Evolutionary conservation across 1,140 invertebrate species (phyloP).

Genomic region (Teleogryllus occipitalis): DNA sequence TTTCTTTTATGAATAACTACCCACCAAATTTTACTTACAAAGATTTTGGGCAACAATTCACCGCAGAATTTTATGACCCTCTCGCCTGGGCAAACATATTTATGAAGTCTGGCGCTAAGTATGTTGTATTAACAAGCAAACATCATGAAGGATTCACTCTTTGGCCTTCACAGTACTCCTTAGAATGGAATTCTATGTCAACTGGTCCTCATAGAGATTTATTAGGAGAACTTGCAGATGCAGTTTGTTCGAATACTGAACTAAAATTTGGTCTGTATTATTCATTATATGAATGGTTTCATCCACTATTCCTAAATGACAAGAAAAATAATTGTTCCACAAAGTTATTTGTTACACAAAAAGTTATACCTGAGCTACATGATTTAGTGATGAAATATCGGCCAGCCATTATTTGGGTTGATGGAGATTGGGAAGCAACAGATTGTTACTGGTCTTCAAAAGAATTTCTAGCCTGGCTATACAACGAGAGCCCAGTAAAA

Average conservation of each 20-base stretch:
- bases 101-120: constrained; percentile 16
- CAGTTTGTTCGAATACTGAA: constrained; percentile 50
- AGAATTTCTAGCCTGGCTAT: constrained; percentile 84
- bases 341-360: constrained; percentile 54
- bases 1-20: background rate
- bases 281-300: constrained; percentile 86
- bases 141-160: constrained; percentile 89
- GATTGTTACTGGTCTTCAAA: constrained; percentile 74
- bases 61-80: background rate
- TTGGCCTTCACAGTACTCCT: constrained; percentile 79
- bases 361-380: constrained; percentile 63
- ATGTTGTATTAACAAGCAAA: constrained; percentile 81
- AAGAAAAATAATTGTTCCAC: constrained; percentile 57
- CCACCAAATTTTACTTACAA: background rate
- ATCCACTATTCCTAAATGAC: constrained; percentile 73
- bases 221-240: constrained; percentile 59
- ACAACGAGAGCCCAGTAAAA: constrained; percentile 88
- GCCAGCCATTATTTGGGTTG: constrained; percentile 89
- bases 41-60: background rate
- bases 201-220: constrained; percentile 71
- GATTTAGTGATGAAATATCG: constrained; percentile 69
- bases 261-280: constrained; percentile 82
- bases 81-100: background rate
- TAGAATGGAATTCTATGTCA: constrained; percentile 83
- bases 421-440: constrained; percentile 79